Evolutionary conservation across 2,888 invertebrate genomes (phyloP), one percentile per base, ranked within the genome.

Genomic region (Deilephila porcellus): DNA sequence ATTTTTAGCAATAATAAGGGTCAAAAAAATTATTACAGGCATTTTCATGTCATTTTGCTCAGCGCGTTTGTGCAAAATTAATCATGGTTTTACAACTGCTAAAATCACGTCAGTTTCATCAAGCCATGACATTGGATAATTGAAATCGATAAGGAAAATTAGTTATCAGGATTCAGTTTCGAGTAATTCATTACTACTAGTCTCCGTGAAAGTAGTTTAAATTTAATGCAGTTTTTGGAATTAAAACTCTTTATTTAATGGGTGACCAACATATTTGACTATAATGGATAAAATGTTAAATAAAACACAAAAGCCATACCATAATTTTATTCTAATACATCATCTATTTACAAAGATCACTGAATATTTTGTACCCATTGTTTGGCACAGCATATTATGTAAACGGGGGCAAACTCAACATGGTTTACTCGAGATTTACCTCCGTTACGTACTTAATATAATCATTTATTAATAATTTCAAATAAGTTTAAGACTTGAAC

Each of bases 21-120:
- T 75, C 11, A 86, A 20, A 70, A 88, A 74, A 76, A 82, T 73
- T 45, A 80, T 73, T 87, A 91, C 79, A 77, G 85, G 19, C 81
- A 82, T 83, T 78, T 80, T 82, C 73, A 81, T 78, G 79, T 80
- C 85, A 82, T 81, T 81, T 78, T 82, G 75, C 74, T 59, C n/a
- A 64, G 25, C 20, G 52, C 19, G 7, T 63, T 67, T 1, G 45
- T 34, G 4, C 17, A 67, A 67, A 67, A 67, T 6, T 52, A 67
- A 67, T 67, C 45, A 25, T 17, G 6, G 17, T 25, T 67, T 67
- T 52, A 67, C 25, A 17, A 67, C 19, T 52, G 17, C n/a, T 52
- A 67, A 25, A 67, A 67, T 34, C 45, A 67, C 71, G 60, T 37
- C 60, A 34, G 4, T 59, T 56, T 20, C n/a, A 60, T 37, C 29